These are phyloP conservation scores for Toxonevra muliebris DNA, from an alignment of 2,888 invertebrate species.

Conservation along the genomic window DNA sequence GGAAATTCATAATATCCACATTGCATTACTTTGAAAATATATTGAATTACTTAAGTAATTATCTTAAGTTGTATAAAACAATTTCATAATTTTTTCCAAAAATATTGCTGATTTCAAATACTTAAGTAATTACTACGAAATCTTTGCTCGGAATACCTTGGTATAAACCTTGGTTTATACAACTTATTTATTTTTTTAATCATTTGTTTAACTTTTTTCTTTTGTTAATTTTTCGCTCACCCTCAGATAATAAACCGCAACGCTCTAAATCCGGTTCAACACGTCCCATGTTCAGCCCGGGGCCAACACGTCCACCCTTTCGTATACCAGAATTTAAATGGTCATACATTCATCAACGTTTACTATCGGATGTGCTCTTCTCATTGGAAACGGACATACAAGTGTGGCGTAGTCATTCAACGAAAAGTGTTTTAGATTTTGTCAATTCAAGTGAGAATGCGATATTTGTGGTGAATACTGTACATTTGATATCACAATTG, in stretches of 20 bases:
- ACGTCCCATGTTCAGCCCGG: slow-evolving; percentile 92
- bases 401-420: slow-evolving; percentile 91
- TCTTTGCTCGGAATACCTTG: too few relatives aligned
- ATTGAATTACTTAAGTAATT: too few relatives aligned
- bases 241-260: slow-evolving; percentile 39
- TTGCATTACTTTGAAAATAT: background rate
- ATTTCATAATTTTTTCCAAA: too few relatives aligned
- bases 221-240: background rate
- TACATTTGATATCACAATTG: slow-evolving; percentile 97
- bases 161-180: too few relatives aligned
- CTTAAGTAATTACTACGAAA: too few relatives aligned
- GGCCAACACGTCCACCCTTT: slow-evolving; percentile 93
- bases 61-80: too few relatives aligned
- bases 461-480: slow-evolving; percentile 99
- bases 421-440: slow-evolving; percentile 96
- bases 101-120: too few relatives aligned
- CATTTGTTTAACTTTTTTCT: background rate
- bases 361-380: slow-evolving; percentile 94
- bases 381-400: slow-evolving; percentile 98
- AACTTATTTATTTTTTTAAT: too few relatives aligned
- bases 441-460: slow-evolving; percentile 98
- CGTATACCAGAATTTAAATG: slow-evolving; percentile 99
- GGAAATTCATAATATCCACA: background rate
- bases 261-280: slow-evolving; percentile 72
- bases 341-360: slow-evolving; percentile 97